phyloP scores from a whole-genome alignment of 2,113 vertebrate species.

The Grammomys dolichurus region DNA sequence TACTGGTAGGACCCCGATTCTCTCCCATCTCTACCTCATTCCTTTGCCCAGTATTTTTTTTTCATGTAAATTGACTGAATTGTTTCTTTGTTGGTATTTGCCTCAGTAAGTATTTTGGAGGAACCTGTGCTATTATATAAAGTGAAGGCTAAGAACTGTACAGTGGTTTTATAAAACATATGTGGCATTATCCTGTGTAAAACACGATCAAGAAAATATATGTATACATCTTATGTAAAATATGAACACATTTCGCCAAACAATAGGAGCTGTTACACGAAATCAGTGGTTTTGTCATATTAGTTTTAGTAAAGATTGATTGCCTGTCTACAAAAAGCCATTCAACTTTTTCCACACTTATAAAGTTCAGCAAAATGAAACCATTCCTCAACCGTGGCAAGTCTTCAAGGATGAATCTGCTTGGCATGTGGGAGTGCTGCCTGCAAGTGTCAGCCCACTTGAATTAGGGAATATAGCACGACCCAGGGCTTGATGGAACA shows the following conservation, averaged over 20 bases:
- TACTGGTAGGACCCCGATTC: no score
- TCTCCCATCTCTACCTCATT: neutral
- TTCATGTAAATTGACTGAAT: neutral
- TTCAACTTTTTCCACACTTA: constrained; percentile 1
- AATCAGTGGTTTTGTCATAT: constrained; percentile 11
- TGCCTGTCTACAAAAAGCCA: neutral
- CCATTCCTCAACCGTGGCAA: neutral
- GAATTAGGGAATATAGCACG: neutral
- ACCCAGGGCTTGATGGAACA: neutral
- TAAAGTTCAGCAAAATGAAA: neutral
- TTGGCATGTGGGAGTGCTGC: no score
- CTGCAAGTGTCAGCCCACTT: neutral
- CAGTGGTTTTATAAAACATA: neutral
- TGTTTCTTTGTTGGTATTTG: neutral
- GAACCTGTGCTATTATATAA: neutral
- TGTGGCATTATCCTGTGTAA: neutral
- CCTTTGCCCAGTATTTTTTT: neutral
- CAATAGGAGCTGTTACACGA: neutral
- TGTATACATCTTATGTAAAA: constrained; percentile 11
- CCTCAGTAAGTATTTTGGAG: neutral
- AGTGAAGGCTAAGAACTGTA: neutral
- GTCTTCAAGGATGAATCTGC: neutral
- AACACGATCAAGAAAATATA: neutral
- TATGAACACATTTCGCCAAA: constrained; percentile 11
- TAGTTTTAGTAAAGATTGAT: neutral